phyloP scores from a whole-genome alignment of 2,797 vertebrate species.

The Alcedo quadribrachys region DNA sequence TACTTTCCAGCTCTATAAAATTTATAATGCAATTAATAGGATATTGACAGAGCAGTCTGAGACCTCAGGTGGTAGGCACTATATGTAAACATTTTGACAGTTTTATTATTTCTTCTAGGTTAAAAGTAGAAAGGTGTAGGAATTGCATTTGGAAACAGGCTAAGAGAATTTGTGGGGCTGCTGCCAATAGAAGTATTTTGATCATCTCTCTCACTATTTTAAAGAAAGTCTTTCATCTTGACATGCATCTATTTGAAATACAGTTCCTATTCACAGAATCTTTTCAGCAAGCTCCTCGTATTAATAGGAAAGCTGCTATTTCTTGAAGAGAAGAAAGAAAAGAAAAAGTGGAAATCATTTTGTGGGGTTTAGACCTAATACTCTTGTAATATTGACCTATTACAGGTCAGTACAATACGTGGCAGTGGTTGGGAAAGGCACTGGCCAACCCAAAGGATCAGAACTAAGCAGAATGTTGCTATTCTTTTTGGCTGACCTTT shows the following conservation, averaged over 20 bases:
- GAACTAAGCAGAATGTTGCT: slow-evolving; percentile 31
- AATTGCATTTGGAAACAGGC: background rate
- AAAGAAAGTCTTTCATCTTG: background rate
- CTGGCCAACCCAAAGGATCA: slow-evolving; percentile 1
- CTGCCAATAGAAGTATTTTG: background rate
- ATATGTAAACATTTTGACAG: slow-evolving; percentile 59
- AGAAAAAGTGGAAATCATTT: background rate
- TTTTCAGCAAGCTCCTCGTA: background rate
- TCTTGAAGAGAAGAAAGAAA: background rate
- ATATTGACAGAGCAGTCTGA: slow-evolving; percentile 59
- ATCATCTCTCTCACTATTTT: background rate
- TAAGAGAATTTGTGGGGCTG: background rate
- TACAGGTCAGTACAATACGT: background rate
- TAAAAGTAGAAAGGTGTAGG: slow-evolving; percentile 34
- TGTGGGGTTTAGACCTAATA: background rate
- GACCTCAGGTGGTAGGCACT: slow-evolving; percentile 54
- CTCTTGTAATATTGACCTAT: background rate
- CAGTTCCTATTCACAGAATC: background rate
- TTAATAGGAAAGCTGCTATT: background rate
- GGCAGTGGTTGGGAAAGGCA: background rate
- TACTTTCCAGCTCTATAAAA: slow-evolving; percentile 60
- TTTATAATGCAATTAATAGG: slow-evolving; percentile 69
- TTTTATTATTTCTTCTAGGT: slow-evolving; percentile 50
- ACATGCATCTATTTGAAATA: background rate
- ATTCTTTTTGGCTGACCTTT: slow-evolving; percentile 74